Conservation (phyloP, 2,113 vertebrate species). For the Uria lomvia region DNA sequence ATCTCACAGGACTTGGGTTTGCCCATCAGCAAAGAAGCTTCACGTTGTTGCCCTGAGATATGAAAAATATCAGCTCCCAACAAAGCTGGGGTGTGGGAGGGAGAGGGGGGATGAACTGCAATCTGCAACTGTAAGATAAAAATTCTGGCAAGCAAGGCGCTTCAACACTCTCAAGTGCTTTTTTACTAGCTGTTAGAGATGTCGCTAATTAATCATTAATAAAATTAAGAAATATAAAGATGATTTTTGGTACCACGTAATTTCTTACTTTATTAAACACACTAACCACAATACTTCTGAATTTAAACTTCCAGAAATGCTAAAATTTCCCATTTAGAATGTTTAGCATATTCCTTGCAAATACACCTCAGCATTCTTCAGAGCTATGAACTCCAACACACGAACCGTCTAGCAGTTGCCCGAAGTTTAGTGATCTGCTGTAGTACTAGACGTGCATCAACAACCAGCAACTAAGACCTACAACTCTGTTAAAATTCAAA, state of each 20-base stretch:
- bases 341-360: background rate
- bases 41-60: constrained; percentile 18
- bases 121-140: background rate
- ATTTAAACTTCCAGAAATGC: background rate
- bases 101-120: background rate
- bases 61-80: constrained; percentile 45
- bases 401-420: background rate
- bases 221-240: background rate
- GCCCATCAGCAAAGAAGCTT: constrained; percentile 31
- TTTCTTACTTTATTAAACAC: background rate
- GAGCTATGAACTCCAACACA: background rate
- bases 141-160: background rate
- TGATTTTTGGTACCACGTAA: background rate
- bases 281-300: background rate
- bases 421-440: background rate
- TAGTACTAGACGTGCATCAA: background rate
- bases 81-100: background rate
- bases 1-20: background rate
- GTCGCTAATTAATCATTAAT: background rate
- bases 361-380: background rate
- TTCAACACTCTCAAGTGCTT: background rate
- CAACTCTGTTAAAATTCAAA: background rate
- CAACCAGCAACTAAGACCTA: background rate
- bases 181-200: background rate
- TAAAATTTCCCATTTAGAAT: background rate